phyloP scores from a whole-genome alignment of 1,140 invertebrate species.

The Phthorimaea operculella region DNA sequence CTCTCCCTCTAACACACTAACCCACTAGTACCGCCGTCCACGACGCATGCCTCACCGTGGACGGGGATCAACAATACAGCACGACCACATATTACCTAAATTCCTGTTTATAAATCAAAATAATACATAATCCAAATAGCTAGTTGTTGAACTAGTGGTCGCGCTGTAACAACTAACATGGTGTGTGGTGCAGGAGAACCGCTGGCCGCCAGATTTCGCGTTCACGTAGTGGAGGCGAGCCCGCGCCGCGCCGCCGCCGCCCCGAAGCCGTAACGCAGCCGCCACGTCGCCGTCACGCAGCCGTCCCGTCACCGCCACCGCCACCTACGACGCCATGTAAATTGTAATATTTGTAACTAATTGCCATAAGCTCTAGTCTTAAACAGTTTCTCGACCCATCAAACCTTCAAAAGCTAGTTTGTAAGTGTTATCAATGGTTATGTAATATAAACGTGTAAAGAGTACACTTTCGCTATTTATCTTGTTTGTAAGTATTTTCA shows the following conservation, averaged over 20 bases:
- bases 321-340: constrained; percentile 21
- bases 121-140: no score
- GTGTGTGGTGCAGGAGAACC: constrained; percentile 46
- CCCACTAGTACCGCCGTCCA: not conserved
- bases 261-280: constrained; percentile 6
- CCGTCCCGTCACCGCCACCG: constrained; percentile 3
- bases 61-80: no score
- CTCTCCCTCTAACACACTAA: not conserved
- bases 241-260: constrained; percentile 13
- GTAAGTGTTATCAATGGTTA: constrained; percentile 30
- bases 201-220: constrained; percentile 51
- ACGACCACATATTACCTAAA: no score
- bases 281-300: constrained; percentile 5
- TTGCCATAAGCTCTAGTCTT: constrained; percentile 12
- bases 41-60: no score
- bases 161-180: constrained; percentile 26
- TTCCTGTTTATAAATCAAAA: no score
- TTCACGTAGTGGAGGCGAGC: constrained; percentile 39
- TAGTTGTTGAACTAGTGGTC: no score
- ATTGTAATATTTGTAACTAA: constrained; percentile 44
- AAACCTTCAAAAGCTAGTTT: constrained; percentile 34
- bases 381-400: constrained; percentile 13
- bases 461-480: no score
- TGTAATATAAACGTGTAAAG: no score
- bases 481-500: no score